Evolutionary conservation across 2,113 vertebrate genomes (phyloP).

Genomic region (Leucopsar rothschildi): DNA sequence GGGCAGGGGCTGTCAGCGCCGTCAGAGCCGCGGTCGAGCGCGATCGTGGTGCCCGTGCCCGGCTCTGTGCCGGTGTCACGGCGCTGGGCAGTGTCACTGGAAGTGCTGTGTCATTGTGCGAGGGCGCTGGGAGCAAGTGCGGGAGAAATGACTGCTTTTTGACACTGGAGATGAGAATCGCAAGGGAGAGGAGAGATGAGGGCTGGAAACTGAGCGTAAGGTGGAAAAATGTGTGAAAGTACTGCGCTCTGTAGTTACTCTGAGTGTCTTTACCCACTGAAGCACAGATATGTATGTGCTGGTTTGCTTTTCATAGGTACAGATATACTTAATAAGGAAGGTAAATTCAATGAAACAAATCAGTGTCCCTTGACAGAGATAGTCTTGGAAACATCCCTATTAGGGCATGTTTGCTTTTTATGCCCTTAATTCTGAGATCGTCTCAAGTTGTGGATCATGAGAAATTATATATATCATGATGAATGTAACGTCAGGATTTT

Average conservation of each 20-base stretch:
- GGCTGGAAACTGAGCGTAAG: not conserved
- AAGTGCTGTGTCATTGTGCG: constrained; percentile 13
- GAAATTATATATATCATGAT: not conserved
- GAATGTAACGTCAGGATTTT: too few relatives aligned
- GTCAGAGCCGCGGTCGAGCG: accelerated
- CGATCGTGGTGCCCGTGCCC: accelerated
- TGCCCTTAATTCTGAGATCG: not conserved
- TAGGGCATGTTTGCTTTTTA: not conserved
- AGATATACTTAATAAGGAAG: not conserved
- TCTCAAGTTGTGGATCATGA: not conserved
- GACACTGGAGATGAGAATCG: accelerated
- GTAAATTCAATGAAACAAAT: accelerated
- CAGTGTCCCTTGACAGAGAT: accelerated
- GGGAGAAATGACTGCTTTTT: not conserved
- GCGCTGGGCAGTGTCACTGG: accelerated
- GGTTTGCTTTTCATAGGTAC: not conserved
- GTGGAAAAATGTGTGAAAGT: not conserved
- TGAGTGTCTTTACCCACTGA: not conserved
- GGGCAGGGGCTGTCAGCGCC: not conserved
- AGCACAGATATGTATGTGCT: accelerated
- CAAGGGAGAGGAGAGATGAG: not conserved
- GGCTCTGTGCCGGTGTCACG: not conserved
- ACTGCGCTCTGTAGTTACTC: accelerated
- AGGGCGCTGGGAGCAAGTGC: accelerated
- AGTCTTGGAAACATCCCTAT: accelerated